These are phyloP conservation scores for Eueides isabella DNA, from an alignment of 1,140 invertebrate species.

Conservation along the genomic window DNA sequence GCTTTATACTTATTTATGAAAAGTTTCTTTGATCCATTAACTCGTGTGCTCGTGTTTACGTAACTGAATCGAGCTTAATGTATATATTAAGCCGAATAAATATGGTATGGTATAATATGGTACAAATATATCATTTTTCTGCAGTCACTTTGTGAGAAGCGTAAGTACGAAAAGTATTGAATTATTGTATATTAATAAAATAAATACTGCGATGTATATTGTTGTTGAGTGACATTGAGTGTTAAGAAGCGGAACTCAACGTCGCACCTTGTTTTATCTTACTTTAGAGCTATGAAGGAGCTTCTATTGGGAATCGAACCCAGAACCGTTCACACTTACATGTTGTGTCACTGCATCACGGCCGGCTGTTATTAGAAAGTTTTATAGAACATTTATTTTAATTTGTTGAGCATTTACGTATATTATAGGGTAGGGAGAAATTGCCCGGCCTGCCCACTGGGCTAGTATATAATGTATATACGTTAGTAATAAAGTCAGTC, in stretches of 20 bases:
- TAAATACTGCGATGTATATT: no score
- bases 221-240: no score
- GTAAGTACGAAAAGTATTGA: neutral
- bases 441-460: no score
- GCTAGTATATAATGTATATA: no score
- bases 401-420: no score
- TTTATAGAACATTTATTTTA: neutral
- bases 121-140: neutral
- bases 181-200: no score
- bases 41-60: neutral
- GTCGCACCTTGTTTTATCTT: neutral
- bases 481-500: no score
- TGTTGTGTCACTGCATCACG: neutral
- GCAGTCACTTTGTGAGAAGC: neutral
- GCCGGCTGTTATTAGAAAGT: neutral
- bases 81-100: neutral
- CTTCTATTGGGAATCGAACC: neutral
- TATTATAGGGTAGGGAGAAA: no score
- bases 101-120: neutral
- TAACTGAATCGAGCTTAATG: constrained; percentile 7
- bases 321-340: neutral
- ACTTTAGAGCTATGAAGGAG: no score
- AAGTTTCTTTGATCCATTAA: constrained; percentile 12
- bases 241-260: no score
- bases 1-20: constrained; percentile 10